phyloP scores from a whole-genome alignment of 2,888 invertebrate species.

The Andrena bucephala region DNA sequence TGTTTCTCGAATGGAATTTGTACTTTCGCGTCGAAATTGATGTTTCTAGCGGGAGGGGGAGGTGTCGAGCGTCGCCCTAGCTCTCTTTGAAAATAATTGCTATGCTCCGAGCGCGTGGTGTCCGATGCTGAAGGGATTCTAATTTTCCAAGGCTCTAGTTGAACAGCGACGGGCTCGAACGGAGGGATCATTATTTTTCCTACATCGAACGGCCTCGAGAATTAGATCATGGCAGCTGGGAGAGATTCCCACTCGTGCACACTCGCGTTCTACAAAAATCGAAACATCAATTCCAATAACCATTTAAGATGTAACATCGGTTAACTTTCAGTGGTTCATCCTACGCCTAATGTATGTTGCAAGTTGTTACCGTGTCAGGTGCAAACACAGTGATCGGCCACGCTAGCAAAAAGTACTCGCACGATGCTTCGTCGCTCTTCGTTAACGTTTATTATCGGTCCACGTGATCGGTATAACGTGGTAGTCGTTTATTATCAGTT shows the following conservation, averaged over 20 bases:
- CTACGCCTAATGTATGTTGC: constrained; percentile 35
- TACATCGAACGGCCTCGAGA: constrained; percentile 4
- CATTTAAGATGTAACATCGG: constrained; percentile 40
- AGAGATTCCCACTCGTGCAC: neutral
- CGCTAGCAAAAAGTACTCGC: constrained; percentile 21
- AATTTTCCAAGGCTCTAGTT: neutral
- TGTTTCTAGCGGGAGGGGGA: neutral
- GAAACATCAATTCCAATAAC: constrained; percentile 61
- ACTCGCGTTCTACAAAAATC: constrained; percentile 49
- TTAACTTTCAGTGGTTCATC: constrained; percentile 22
- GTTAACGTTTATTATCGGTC: constrained; percentile 1
- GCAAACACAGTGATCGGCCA: constrained; percentile 17
- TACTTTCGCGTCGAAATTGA: neutral
- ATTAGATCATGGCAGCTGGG: constrained; percentile 3
- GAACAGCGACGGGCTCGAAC: neutral
- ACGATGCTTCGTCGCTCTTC: constrained; percentile 12
- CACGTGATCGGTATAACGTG: constrained; percentile 1
- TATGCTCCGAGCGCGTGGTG: neutral
- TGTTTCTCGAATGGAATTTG: constrained; percentile 16
- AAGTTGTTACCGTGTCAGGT: constrained; percentile 35
- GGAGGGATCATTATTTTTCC: neutral
- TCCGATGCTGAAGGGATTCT: neutral
- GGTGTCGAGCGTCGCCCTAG: neutral
- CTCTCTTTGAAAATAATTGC: neutral
- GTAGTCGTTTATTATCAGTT: constrained; percentile 19